These are phyloP conservation scores for Seladonia tumulorum DNA, from an alignment of 2,888 invertebrate genomes.

Conservation along the genomic window DNA sequence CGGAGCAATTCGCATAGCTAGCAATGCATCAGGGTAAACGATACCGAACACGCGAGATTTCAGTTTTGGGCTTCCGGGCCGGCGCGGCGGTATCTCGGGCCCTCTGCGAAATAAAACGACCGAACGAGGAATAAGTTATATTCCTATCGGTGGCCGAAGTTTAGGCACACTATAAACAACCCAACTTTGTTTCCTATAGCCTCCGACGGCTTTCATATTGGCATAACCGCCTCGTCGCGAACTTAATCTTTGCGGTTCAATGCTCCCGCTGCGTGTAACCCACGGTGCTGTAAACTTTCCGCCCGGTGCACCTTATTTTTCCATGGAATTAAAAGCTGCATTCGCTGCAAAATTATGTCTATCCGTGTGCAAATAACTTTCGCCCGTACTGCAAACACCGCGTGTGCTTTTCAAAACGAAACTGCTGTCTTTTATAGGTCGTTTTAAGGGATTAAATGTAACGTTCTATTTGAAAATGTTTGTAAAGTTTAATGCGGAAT, in stretches of 20 bases:
- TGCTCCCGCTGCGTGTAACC: constrained; percentile 45
- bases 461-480: background rate
- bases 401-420: background rate
- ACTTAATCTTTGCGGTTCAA: constrained; percentile 62
- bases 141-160: constrained; percentile 54
- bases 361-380: background rate
- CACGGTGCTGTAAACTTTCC: constrained; percentile 48
- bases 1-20: constrained; percentile 26
- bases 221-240: constrained; percentile 53
- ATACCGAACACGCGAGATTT: constrained; percentile 55
- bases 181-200: constrained; percentile 52
- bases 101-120: constrained; percentile 51
- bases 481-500: background rate
- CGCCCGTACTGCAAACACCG: background rate
- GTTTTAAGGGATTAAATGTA: background rate
- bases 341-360: constrained; percentile 30
- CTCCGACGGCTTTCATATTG: constrained; percentile 61
- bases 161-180: constrained; percentile 59
- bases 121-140: constrained; percentile 48
- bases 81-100: constrained; percentile 19
- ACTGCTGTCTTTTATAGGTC: background rate
- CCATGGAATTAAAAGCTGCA: constrained; percentile 31
- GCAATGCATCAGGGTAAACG: constrained; percentile 49
- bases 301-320: constrained; percentile 15
- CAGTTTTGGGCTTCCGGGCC: constrained; percentile 43